These are phyloP conservation scores for Cremastinae sp. DNA, from an alignment of 2,888 invertebrate species.

Conservation along the genomic window DNA sequence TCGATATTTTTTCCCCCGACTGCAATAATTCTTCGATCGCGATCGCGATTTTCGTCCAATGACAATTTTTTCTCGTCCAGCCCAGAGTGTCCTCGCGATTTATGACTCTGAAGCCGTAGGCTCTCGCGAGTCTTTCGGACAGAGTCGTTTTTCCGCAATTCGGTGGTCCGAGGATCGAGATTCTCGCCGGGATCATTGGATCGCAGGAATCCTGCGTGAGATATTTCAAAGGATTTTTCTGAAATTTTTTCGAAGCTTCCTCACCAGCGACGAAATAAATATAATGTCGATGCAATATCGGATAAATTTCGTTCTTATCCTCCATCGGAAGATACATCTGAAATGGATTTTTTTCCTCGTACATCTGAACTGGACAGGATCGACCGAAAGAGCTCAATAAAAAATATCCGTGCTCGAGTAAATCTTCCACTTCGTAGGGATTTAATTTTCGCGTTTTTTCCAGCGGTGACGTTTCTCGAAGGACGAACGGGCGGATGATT, in stretches of 20 bases:
- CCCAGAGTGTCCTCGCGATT: slow-evolving; percentile 82
- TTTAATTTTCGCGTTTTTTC: slow-evolving; percentile 83
- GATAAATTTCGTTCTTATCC: slow-evolving; percentile 80
- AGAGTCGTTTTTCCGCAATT: slow-evolving; percentile 84
- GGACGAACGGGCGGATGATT: slow-evolving; percentile 77
- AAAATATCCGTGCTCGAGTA: slow-evolving; percentile 83
- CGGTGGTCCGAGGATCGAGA: slow-evolving; percentile 84
- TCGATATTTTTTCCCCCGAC: slow-evolving; percentile 80
- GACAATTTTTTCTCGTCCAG: slow-evolving; percentile 80
- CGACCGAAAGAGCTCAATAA: slow-evolving; percentile 85
- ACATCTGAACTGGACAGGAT: slow-evolving; percentile 85
- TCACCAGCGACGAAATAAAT: slow-evolving; percentile 83
- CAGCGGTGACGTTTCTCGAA: slow-evolving; percentile 81
- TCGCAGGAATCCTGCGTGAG: slow-evolving; percentile 79
- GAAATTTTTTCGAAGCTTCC: slow-evolving; percentile 81
- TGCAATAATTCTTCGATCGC: slow-evolving; percentile 79
- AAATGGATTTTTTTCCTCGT: slow-evolving; percentile 80
- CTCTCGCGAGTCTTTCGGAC: slow-evolving; percentile 81
- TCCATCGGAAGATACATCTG: slow-evolving; percentile 81
- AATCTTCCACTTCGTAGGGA: slow-evolving; percentile 82
- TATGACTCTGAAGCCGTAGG: slow-evolving; percentile 82
- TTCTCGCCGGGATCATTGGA: slow-evolving; percentile 81
- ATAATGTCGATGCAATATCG: slow-evolving; percentile 83
- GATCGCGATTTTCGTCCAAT: slow-evolving; percentile 81
- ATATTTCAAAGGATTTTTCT: slow-evolving; percentile 83